Base-by-base conservation (phyloP, 1,140 invertebrate genomes). In the Leptopilina boulardi region DNA sequence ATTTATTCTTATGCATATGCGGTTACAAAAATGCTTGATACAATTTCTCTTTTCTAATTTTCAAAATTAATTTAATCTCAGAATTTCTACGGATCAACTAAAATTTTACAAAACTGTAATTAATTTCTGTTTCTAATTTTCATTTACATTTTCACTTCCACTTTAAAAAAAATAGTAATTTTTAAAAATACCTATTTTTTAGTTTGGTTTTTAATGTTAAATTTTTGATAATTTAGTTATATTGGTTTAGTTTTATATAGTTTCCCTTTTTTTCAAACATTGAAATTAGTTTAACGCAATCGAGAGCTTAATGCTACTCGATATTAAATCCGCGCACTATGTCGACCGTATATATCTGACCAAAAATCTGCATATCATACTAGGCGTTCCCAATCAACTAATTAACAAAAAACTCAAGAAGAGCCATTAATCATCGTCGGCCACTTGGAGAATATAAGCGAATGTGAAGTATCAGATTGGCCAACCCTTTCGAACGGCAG, bases 301-400 rank as follows among this genome's bases (percentile, higher is more conserved):
- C 5, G 15, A 51, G 18, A 51, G n/a, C 5, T 38, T 34, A 34
- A n/a, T 3, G 18, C n/a, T 3, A 3, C n/a, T 51, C 47, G 15
- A 51, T 51, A 51, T 51, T 51, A 51, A 51, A 51, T 51, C 47
- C 47, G 47, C 47, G 44, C 15, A 34, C 4, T 51, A 15, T 59
- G 56, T 59, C 21, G 21, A 59, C 56, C 0, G 13, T 54, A 54
- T n/a, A n/a, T 86, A 87, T 88, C 85, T 83, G 71, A 70, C 1
- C 66, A 74, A 80, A 83, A 88, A 88, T 89, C 87, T 89, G 87
- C 87, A 85, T 85, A 85, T 89, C 87, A 88, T 89, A 87, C 87
- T 87, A 87, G 87, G 87, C 86, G 87, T 89, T 88, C 85, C 86
- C 87, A 88, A 89, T 87, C 87, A 87, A 86, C 85, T 89, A 89